Conservation (phyloP, 2,797 vertebrate species). For the Myiotriccus ornatus region DNA sequence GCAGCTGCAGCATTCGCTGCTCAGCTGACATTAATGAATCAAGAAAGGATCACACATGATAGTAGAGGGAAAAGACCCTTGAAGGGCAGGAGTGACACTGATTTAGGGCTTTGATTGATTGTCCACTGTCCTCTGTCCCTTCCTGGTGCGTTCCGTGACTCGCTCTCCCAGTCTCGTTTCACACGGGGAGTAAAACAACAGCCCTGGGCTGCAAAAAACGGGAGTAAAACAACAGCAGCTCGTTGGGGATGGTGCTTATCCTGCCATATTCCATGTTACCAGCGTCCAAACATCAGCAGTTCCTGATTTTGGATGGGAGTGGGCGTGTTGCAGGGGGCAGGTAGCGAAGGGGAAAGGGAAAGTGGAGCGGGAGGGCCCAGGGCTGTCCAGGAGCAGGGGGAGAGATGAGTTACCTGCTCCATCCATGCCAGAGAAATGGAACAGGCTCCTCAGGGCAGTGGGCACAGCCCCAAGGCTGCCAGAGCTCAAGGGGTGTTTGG, state of each 20-base stretch:
- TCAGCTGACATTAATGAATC: neutral
- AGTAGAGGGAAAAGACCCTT: neutral
- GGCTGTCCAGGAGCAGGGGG: neutral
- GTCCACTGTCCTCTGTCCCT: neutral
- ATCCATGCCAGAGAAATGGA: neutral
- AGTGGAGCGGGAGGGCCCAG: fast-evolving
- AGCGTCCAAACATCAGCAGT: neutral
- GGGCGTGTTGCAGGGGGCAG: neutral
- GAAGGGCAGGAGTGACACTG: neutral
- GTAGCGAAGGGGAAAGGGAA: neutral
- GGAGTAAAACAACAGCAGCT: neutral
- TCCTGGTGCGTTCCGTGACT: fast-evolving
- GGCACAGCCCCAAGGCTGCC: neutral
- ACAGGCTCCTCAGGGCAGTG: neutral
- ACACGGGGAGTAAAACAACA: neutral
- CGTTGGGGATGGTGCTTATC: neutral
- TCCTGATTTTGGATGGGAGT: neutral
- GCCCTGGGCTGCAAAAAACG: neutral
- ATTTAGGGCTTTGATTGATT: neutral
- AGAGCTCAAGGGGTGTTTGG: neutral
- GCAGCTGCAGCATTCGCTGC: constrained; percentile 12
- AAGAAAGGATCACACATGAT: neutral
- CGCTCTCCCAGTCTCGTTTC: neutral
- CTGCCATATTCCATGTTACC: neutral
- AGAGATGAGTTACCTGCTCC: neutral